Evolutionary conservation across 2,888 invertebrate genomes (phyloP), one percentile per base, ranked within the genome.

Genomic region (Macaria liturata): DNA sequence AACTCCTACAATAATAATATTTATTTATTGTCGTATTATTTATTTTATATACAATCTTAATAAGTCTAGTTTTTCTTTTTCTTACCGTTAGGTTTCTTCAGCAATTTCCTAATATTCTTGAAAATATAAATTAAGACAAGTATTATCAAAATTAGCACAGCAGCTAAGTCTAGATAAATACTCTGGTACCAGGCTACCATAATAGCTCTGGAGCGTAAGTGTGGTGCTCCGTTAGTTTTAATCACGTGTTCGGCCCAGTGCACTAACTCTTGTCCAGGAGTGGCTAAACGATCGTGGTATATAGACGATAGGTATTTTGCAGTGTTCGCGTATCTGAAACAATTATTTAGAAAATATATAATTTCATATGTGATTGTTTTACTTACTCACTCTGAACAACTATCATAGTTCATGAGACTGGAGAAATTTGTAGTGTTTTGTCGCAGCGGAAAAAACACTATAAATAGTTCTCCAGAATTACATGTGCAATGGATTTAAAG

Each of bases 221-320:
- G 91, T 0, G 84, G 88, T 0, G 93, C 94, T 0, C 95, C 94
- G 4, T 85, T 81, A 0, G 94, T 93, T 32, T 90, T 83, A 0
- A 92, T 93, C 0, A 94, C 93, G 72, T 95, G 93, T 73, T 95
- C 95, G 32, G 94, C 92, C 95, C 95, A 95, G 84, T 94, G 93
- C 6, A 94, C 83, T 7, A 95, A 91, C 5, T 93, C 93, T 31
- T 93, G 92, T 32, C 94, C 81, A 0, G 95, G 93, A 3, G 91
- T 79, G 61, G 93, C 79, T 0, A 92, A 93, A 0, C 94, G 91
- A 44, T 81, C 76, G 58, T 86, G 87, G 67, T 76, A 87, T 9
- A 84, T 67, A 0, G 49, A 30, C 0, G 86, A 84, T 1, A 83
- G 46, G 49, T 81, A 72, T 44, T 76, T 79, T 0, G 81, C 84